Base-by-base conservation (phyloP, 2,797 vertebrate species). In the Pristis pectinata region DNA sequence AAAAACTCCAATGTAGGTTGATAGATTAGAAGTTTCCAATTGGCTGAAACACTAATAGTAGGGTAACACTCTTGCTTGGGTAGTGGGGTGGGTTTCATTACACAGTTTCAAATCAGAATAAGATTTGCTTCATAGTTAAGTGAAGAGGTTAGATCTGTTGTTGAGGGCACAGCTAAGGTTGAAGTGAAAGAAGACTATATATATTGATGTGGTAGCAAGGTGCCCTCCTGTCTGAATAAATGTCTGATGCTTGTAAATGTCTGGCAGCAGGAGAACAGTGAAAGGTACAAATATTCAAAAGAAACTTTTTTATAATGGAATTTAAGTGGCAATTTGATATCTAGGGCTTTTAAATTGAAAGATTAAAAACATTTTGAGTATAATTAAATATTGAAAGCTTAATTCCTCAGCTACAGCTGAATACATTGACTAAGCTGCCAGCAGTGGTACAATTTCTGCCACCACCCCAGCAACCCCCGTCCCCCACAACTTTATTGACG, bases 371-470 rank as follows among this genome's bases (percentile, higher is more conserved):
- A 15, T 34, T 72, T 93, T 13, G 30, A 30, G 61, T 92, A 41
- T 49, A 72, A 72, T 72, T 27, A 93, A 49, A 93, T 74, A 93
- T 93, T 44, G 64, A 93, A 22, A 83, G 44, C 80, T 59, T 34
- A 61, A 9, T 74, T 93, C 49, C 49, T 93, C 24, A 30, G 27
- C 59, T 5, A 34, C 24, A 2, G n/a, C 41, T 49, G 67, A 93
- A 53, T 74, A 74, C 27, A 74, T 74, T 93, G 67, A 93, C 92
- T n/a, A 92, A 92, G 17, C n/a, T 67, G 9, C 44, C 27, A 53
- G 24, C 67, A 17, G 4, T 3, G 22, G 24, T 53, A 17, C 64
- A 34, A 22, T 67, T 49, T 22, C 67, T 49, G 5, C 44, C 41
- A 37, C 67, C 13, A 6, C 41, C 37, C 24, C 61, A 10, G 64